Evolutionary conservation across 2,888 invertebrate genomes (phyloP), one percentile per base, ranked within the genome.

Genomic region (Drosophila borborema): DNA sequence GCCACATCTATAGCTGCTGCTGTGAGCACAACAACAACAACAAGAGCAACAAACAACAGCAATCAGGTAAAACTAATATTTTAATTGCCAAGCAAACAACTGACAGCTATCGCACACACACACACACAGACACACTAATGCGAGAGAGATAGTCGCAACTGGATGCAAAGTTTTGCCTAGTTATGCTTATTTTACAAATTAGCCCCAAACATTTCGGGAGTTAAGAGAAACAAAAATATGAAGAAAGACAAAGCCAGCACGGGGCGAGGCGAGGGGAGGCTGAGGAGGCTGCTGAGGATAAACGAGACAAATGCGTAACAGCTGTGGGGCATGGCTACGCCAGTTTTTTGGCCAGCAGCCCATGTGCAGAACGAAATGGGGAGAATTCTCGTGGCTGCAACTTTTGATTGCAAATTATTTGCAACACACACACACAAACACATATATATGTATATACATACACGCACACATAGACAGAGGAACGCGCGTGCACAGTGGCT

Each of bases 391-490:
- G 68, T 87, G 59, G 67, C 63, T 74, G 86, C 81, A 85, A 85
- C 80, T 85, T 85, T 88, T 85, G 86, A 85, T 85, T 85, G 85
- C 85, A 86, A 86, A 88, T 85, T 88, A 88, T 86, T 85, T 86
- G 89, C 71, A 72, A 61, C 74, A 79, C 74, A 74, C 64, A 74
- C 48, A 79, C 62, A 60, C 2, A 38, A 56, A 64, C 60, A 60
- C 56, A 54, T 51, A 81, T 12, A 5, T 23, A 23, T 23, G 2
- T 23, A 23, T 5, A 38, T 5, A 38, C 2, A 38, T 59, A 64
- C 60, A 60, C 56, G 51, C 23, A 65, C 36, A 53, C 59, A 56
- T n/a, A 62, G 18, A 59, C 72, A 79, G 71, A 74, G 9, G 6
- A 49, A n/a, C 28, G 10, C 34, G 67, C 41, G 28, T 23, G 67